Evolutionary conservation across 2,113 vertebrate genomes (phyloP).

Genomic region (Silurus meridionalis): DNA sequence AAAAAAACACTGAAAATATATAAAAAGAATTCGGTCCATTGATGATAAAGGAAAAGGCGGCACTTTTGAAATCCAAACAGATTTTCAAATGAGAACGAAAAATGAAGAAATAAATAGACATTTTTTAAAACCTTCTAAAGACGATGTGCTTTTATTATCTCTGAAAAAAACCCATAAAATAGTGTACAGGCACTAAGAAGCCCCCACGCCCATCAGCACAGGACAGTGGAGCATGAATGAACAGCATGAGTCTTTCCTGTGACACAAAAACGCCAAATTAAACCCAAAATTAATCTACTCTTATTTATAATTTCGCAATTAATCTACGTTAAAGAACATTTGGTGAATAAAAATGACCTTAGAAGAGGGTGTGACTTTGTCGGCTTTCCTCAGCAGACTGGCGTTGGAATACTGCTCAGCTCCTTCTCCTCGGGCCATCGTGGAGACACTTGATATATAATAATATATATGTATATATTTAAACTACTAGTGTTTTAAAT

Average conservation of each 20-base stretch:
- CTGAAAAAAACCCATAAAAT: not conserved
- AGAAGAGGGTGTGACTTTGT: slow-evolving; percentile 38
- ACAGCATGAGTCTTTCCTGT: not conserved
- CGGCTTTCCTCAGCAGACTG: slow-evolving; percentile 67
- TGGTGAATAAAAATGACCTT: slow-evolving; percentile 56
- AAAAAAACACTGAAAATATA: not conserved
- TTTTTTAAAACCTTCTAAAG: not conserved
- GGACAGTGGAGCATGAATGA: not conserved
- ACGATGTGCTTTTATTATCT: too few species aligned
- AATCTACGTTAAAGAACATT: not conserved
- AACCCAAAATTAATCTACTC: not conserved
- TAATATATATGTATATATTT: too few species aligned
- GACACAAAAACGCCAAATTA: too few species aligned
- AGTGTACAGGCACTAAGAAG: not conserved
- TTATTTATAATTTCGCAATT: not conserved
- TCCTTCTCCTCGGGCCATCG: slow-evolving; percentile 75
- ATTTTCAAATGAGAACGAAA: not conserved
- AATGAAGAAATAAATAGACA: not conserved
- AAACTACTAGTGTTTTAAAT: not conserved
- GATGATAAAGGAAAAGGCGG: not conserved
- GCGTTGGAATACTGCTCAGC: slow-evolving; percentile 70
- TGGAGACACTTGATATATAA: not conserved
- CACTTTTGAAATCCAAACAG: not conserved
- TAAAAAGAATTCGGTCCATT: not conserved
- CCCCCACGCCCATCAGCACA: not conserved